Evolutionary conservation across 2,888 invertebrate species (phyloP).

Genomic region (Pristionchus fissidentatus): DNA sequence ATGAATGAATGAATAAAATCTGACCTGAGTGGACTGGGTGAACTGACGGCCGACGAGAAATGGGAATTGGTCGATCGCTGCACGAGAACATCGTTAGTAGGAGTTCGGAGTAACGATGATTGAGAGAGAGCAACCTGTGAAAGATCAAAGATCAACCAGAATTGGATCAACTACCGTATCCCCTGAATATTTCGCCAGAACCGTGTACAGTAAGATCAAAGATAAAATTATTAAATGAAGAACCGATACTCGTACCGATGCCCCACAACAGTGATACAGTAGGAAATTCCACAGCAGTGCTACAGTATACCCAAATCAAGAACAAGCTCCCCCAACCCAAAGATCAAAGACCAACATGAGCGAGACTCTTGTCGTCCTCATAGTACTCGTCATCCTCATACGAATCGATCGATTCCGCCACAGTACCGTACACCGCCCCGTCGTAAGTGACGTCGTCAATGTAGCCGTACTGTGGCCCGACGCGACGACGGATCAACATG

Average conservation of each 20-base stretch:
- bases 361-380: neutral
- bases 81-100: slow-evolving; percentile 18
- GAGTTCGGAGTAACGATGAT: slow-evolving; percentile 24
- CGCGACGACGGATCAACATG: slow-evolving; percentile 1
- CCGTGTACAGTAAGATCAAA: neutral
- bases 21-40: slow-evolving; percentile 30
- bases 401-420: neutral
- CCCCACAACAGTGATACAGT: neutral
- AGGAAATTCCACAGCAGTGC: too few relatives aligned
- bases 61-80: slow-evolving; percentile 5
- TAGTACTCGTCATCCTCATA: neutral
- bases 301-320: neutral
- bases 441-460: neutral
- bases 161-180: neutral
- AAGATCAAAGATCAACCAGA: slow-evolving; percentile 31
- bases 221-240: too few relatives aligned
- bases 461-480: neutral
- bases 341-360: neutral
- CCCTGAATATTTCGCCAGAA: too few relatives aligned
- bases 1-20: too few relatives aligned
- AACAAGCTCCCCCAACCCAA: neutral
- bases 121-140: slow-evolving; percentile 7
- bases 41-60: neutral
- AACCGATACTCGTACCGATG: neutral
- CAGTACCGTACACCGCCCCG: slow-evolving; percentile 33